phyloP scores from a whole-genome alignment of 2,113 vertebrate genomes.

The Corynorhinus townsendii region DNA sequence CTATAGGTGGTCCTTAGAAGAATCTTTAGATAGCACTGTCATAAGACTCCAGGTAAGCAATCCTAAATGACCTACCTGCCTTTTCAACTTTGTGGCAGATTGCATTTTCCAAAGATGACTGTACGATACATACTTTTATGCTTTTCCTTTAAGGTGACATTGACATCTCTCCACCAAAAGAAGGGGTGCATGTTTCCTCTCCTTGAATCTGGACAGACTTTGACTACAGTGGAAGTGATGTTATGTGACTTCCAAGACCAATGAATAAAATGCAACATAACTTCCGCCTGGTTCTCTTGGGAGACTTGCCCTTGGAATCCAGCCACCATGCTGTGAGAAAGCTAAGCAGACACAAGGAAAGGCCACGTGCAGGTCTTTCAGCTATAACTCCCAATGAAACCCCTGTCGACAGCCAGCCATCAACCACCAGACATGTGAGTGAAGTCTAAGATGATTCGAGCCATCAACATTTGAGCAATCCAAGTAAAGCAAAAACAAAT shows the following conservation, averaged over 20 bases:
- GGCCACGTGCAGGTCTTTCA: not conserved
- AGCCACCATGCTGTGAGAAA: not conserved
- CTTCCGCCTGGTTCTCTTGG: not conserved
- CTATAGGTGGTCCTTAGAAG: not conserved
- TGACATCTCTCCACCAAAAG: not conserved
- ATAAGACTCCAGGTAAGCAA: not conserved
- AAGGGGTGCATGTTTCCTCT: not conserved
- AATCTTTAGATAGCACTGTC: not conserved
- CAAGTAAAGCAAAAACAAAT: not conserved
- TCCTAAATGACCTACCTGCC: not conserved
- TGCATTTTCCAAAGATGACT: conserved; percentile 11
- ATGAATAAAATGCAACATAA: not conserved
- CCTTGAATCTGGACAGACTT: not conserved
- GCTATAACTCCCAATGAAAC: not conserved
- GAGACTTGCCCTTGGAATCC: not conserved
- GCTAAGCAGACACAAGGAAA: not conserved
- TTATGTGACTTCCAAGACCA: not conserved
- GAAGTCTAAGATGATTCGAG: not conserved
- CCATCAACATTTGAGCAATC: not conserved
- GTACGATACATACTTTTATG: not conserved
- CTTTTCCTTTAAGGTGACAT: not conserved
- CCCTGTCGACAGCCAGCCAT: not conserved
- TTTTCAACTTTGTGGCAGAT: not conserved
- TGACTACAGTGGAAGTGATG: not conserved
- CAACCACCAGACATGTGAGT: not conserved